These are phyloP conservation scores for Eriosoma lanigerum DNA, from an alignment of 1,140 invertebrate species.

Conservation along the genomic window DNA sequence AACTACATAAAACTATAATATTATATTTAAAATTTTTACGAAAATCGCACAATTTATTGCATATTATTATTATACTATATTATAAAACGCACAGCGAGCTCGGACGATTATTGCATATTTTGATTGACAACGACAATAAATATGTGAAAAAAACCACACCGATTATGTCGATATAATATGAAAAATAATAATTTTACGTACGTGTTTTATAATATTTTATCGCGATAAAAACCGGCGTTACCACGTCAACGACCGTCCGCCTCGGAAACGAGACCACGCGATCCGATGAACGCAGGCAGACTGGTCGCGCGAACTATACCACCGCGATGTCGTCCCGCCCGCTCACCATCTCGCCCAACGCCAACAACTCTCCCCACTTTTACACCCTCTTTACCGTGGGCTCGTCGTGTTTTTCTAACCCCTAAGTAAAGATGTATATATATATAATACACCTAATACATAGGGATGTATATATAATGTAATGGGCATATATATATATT, in stretches of 20 bases:
- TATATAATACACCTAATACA: neutral
- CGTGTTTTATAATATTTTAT: no score
- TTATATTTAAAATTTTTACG: no score
- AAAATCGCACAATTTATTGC: no score
- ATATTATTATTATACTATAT: no score
- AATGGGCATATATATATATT: neutral
- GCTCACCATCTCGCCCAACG: neutral
- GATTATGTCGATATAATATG: no score
- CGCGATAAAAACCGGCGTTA: neutral
- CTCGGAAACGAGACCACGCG: constrained; percentile 16
- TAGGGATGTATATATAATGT: neutral
- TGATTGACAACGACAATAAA: no score
- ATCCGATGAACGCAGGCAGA: constrained; percentile 34
- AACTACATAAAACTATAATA: no score
- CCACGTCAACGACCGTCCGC: neutral
- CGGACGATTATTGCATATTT: no score
- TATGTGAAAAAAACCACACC: no score
- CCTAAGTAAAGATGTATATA: neutral
- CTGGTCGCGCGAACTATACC: constrained; percentile 36
- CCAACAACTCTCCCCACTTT: no score
- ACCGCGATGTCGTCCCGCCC: neutral
- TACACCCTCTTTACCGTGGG: neutral
- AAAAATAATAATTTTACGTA: no score
- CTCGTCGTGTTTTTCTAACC: neutral
- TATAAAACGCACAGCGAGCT: no score